Evolutionary conservation across 2,888 invertebrate genomes (phyloP).

Genomic region (Parasteatoda lunata): DNA sequence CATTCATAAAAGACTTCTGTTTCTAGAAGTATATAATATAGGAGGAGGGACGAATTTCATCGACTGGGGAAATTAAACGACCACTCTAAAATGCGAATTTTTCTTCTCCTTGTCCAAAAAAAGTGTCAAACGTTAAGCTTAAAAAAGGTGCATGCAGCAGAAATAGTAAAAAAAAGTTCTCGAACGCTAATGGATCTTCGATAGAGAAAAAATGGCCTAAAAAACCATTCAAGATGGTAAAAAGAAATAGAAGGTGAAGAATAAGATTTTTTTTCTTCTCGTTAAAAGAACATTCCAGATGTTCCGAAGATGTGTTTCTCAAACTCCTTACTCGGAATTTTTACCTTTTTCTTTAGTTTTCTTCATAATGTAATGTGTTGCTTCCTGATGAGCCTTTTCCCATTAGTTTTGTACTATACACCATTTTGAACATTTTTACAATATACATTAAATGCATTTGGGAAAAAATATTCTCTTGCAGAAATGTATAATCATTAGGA

Average conservation of each 20-base stretch:
- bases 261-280: conserved; percentile 46
- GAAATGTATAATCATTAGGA: too few relatives aligned
- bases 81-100: conserved; percentile 47
- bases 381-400: conserved; percentile 31
- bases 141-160: conserved; percentile 9
- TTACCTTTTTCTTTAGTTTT: conserved; percentile 14
- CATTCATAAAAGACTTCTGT: conserved; percentile 56
- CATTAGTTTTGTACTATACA: conserved; percentile 23
- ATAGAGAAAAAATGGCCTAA: conserved; percentile 46
- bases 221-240: conserved; percentile 45
- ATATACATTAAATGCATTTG: conserved; percentile 36
- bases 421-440: conserved; percentile 10
- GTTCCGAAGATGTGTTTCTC: conserved; percentile 51
- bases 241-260: conserved; percentile 48
- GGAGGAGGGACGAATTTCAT: background rate
- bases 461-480: background rate
- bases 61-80: conserved; percentile 63
- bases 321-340: background rate
- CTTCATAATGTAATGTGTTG: conserved; percentile 28
- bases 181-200: conserved; percentile 52
- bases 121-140: conserved; percentile 39
- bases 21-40: conserved; percentile 39
- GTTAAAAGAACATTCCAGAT: conserved; percentile 63
- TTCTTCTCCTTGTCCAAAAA: conserved; percentile 14
- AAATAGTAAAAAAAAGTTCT: conserved; percentile 42